Base-by-base conservation (phyloP, 2,888 invertebrate genomes). In the Cataglyphis altisquamis region DNA sequence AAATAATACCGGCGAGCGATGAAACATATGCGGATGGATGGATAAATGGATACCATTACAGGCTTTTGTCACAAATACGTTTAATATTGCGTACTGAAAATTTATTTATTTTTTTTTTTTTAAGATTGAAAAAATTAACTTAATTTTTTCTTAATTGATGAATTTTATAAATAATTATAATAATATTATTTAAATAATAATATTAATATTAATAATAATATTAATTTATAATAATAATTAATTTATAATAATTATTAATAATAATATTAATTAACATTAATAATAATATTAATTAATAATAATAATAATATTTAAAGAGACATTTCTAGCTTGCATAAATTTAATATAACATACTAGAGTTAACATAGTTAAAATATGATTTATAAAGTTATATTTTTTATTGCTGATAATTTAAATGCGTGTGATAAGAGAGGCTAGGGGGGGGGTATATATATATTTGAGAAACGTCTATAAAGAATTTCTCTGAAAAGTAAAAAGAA, bases 1-100 rank as follows among this genome's bases (percentile, higher is more conserved):
- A 68, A 68, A 25, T 25, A 41, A 12, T 9, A 21, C 39, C 21
- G 60, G 55, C 70, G 55, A 25, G 29, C 21, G 72, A 70, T 25
- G 32, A 32, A 32, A 70, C 32, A 72, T 45, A 21, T 29, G 39
- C 39, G 78, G 25, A 36, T 39, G 36, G 25, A 39, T 21, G 45
- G 25, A 25, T 45, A 45, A 70, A 52, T 66, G 18, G 32, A n/a
- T 10, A n/a, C 3, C 57, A 15, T 25, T 45, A 18, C 10, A 57
- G 41, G n/a, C 6, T 32, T 25, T 41, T 41, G 25, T 67, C 18
- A 5, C 9, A 48, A 25, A n/a, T 5, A 15, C 8, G 5, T 67
- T 67, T 18, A 29, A 45, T 25, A 41, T 66, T 41, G 9, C 32
- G 9, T 15, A 12, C 3, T 15, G 29, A 4, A 67, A 29, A 48